phyloP scores from a whole-genome alignment of 2,797 vertebrate species.

The Acrossocheilus fasciatus region DNA sequence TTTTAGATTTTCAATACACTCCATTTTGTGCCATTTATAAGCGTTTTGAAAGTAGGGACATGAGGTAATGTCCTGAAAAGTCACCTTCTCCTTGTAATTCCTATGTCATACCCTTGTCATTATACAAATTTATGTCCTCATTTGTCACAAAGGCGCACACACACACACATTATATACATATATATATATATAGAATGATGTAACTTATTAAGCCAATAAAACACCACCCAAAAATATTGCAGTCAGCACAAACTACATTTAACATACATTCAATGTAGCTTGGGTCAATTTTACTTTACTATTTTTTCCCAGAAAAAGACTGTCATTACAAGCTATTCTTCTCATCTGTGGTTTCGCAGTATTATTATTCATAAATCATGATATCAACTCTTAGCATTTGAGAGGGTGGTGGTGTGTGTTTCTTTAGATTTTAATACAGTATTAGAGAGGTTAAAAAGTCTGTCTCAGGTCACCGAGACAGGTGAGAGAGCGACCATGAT shows the following conservation, averaged over 20 bases:
- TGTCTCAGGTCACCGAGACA: not conserved
- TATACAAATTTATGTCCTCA: too few relatives aligned
- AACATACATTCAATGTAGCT: not conserved
- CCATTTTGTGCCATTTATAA: too few relatives aligned
- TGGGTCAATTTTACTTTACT: not conserved
- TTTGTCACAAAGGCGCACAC: too few relatives aligned
- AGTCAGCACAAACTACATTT: not conserved
- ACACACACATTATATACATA: too few relatives aligned
- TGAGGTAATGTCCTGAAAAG: too few relatives aligned
- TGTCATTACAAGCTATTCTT: not conserved
- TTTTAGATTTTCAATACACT: too few relatives aligned
- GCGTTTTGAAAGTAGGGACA: too few relatives aligned
- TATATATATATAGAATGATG: too few relatives aligned
- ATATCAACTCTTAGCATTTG: not conserved
- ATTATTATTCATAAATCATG: not conserved
- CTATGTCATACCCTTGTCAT: too few relatives aligned
- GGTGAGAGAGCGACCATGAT: slow-evolving; percentile 18
- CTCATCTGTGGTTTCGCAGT: not conserved
- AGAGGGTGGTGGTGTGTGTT: not conserved
- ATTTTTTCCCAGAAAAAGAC: too few relatives aligned
- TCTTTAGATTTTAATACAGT: not conserved
- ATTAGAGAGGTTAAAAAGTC: not conserved
- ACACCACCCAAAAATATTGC: not conserved
- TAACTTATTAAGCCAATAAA: too few relatives aligned
- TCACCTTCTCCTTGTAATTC: too few relatives aligned